phyloP scores from a whole-genome alignment of 2,797 vertebrate species.

The Mormyrus hasselquistii region DNA sequence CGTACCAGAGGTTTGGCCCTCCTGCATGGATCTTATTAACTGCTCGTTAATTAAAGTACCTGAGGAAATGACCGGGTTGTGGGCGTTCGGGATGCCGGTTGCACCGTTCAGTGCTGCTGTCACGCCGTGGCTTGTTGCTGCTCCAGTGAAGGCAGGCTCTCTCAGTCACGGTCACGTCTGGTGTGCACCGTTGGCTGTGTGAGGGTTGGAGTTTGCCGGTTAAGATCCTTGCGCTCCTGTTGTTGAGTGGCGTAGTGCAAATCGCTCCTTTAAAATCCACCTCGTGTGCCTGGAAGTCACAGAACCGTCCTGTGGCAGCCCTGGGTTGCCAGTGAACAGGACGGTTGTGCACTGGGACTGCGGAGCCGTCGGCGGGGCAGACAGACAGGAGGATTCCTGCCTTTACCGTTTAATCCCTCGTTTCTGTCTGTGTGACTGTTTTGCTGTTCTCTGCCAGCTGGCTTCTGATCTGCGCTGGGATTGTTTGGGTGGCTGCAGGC shows the following conservation, averaged over 20 bases:
- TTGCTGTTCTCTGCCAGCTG: conserved; percentile 7
- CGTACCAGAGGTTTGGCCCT: background rate
- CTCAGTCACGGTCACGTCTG: background rate
- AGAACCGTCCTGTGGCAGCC: background rate
- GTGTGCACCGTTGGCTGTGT: background rate
- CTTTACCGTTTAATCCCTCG: conserved; percentile 26
- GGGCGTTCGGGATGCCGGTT: background rate
- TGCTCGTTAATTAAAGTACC: background rate
- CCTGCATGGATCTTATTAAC: background rate
- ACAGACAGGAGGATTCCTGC: conserved; percentile 21
- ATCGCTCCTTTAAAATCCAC: background rate
- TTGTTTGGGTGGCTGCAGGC: conserved; percentile 17
- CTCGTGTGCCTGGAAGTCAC: background rate
- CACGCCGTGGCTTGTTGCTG: background rate
- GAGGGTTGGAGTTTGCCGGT: background rate
- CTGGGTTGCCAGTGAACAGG: background rate
- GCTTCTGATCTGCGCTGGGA: conserved; percentile 21
- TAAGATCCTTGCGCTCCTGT: background rate
- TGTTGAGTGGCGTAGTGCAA: background rate
- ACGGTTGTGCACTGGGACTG: background rate
- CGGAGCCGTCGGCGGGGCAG: background rate
- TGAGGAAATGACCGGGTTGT: background rate
- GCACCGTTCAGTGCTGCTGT: background rate
- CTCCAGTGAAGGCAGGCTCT: background rate
- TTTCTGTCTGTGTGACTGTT: conserved; percentile 12